Conservation (phyloP, 2,888 invertebrate genomes). For the Polia nebulosa region DNA sequence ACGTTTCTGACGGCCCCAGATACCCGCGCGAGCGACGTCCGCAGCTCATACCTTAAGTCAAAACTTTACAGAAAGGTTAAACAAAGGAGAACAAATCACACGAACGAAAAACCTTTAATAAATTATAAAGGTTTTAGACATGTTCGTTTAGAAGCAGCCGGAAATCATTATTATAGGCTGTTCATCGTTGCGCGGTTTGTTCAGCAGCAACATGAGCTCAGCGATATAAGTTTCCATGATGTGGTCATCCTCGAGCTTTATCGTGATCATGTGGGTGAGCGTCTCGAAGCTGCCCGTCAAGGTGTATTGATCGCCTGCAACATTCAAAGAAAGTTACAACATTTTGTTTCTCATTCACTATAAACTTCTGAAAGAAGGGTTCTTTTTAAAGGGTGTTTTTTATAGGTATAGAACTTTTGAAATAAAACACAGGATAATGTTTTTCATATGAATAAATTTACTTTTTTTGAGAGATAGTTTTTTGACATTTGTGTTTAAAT, state of each 20-base stretch:
- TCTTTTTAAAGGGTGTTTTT: neutral
- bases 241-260: neutral
- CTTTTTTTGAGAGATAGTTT: no score
- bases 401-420: neutral
- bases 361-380: neutral
- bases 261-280: neutral
- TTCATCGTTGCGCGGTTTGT: neutral
- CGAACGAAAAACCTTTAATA: neutral
- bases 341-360: neutral
- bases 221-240: neutral
- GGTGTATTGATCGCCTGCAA: constrained; percentile 4
- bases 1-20: neutral
- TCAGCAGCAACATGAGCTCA: neutral
- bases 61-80: no score
- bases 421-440: no score
- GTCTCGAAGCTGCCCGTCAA: neutral
- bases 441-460: no score
- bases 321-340: neutral
- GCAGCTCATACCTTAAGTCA: neutral
- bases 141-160: neutral
- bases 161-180: no score
- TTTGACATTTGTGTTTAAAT: no score
- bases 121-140: neutral
- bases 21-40: neutral
- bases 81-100: no score